A percentile compares a stretch with the other conserved stretches of the same genome.
These are phyloP conservation scores for Gnathonemus echidnorhynchus DNA, from an alignment of 2,113 vertebrate species.

Conservation along the genomic window DNA sequence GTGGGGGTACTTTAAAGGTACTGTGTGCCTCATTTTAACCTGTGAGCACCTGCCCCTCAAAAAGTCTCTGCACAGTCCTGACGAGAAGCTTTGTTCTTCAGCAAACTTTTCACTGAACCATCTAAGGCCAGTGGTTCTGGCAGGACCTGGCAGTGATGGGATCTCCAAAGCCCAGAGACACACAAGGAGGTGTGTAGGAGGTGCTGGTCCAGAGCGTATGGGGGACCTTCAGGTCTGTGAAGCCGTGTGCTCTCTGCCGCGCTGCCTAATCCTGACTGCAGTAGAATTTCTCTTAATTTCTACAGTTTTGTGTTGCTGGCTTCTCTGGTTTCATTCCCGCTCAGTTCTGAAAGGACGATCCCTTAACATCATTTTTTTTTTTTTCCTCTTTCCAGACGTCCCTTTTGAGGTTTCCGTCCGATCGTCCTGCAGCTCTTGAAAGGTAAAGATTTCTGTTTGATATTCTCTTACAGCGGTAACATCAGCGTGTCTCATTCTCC, in stretches of 20 bases:
- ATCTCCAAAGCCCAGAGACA: background rate
- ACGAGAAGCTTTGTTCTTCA: background rate
- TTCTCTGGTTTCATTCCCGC: background rate
- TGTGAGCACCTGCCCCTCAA: background rate
- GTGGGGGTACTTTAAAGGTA: background rate
- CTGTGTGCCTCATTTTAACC: background rate
- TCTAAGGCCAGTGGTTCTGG: background rate
- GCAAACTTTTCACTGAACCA: background rate
- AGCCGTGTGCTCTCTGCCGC: background rate
- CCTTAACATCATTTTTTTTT: background rate
- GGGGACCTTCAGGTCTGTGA: background rate
- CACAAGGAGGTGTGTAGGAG: background rate
- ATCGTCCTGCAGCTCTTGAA: background rate
- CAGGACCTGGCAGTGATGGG: background rate
- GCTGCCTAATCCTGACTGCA: background rate
- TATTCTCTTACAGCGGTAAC: background rate
- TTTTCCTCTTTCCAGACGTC: background rate
- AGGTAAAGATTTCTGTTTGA: conserved; percentile 12
- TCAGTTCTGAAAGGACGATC: background rate
- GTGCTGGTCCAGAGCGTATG: background rate
- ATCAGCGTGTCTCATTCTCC: background rate
- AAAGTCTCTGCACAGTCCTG: background rate
- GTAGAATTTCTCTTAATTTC: background rate
- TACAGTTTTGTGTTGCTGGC: background rate
- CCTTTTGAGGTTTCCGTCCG: background rate